Base-by-base conservation (phyloP, 2,888 invertebrate species). In the Imbricaverruca yamaguchii region DNA sequence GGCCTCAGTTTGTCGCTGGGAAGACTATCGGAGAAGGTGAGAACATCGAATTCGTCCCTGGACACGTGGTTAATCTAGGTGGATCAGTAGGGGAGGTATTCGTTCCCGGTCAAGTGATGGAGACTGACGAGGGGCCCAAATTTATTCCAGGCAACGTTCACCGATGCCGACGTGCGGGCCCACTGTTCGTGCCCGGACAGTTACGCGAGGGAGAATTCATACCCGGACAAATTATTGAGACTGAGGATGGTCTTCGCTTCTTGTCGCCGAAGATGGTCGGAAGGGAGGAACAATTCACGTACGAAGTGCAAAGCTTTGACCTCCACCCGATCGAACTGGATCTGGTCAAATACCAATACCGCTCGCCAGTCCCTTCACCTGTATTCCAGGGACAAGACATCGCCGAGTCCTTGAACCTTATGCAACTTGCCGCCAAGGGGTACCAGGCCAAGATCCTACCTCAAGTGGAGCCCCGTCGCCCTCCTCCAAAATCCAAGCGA, bases 171-270 rank as follows among this genome's bases (percentile, higher is more conserved):
- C 56, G 74, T 4, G 90, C 90, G 84, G 91, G 91, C 55, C 90
- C 91, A 0, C 92, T 92, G 86, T 93, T 93, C 86, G 92, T 93
- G 21, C 92, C 93, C 9, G 93, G 93, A 6, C 92, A 93, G 88
- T 91, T 93, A 84, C 92, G 93, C 0, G 91, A 92, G 84, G 92
- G 92, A 0, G 89, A 90, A 85, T 92, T 92, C 85, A 89, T 91
- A 0, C 91, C 93, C 1, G 93, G 93, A 12, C 93, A 93, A 88
- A 92, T 93, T 0, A 89, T 93, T 83, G 90, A 91, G 82, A 92
- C 91, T 0, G 90, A 90, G 80, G 92, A 92, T 83, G 93, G 92
- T 0, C 91, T 91, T 23, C 90, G 92, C 83, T 93, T 93, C 85
- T 92, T 92, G 15, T 93, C 93, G n/a, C 79, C 79, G 13, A 59